Evolutionary conservation across 53 echinoderm and acorn worm species (phyloP), one percentile per base, ranked within the genome.

Genomic region (Apostichopus leukothele): DNA sequence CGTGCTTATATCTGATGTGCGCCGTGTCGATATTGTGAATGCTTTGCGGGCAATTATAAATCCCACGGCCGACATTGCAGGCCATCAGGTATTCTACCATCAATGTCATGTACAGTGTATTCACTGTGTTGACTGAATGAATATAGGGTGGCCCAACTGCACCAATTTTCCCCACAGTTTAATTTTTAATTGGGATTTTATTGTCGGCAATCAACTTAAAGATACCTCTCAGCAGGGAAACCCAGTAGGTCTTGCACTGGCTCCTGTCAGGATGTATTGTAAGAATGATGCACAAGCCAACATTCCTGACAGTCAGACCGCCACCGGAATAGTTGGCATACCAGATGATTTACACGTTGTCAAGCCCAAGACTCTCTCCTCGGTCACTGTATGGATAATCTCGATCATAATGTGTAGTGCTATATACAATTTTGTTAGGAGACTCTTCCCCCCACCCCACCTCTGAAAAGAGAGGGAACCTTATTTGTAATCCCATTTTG

Each of bases 141-240:
- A 9, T 23, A 59, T 81, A 81, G 39, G 81, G 81, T 81, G 81
- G 81, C 81, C 19, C 6, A 18, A 10, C 21, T 7, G 11, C 20
- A 13, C 81, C 18, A 23, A 11, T 81, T 81, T 54, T 54, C 54
- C 81, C 52, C 81, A 54, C 81, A 81, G 81, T 81, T 81, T 81
- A 81, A 81, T 81, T 81, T 81, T 81, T 81, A 81, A 81, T 81
- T 81, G 81, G 55, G 81, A 81, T 81, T 81, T 81, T 81, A 81
- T 81, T 81, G 81, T 81, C 81, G 81, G 81, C 81, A 81, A 81
- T 81, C 81, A 81, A 81, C 81, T 81, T 81, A 60, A 81, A 81
- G 81, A 81, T 81, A 55, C 60, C 16, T 8, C 79, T 52, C 79
- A 52, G 79, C 52, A 52, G 79, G 79, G 79, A 79, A 53, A 20